Conservation (phyloP, 2,797 vertebrate species). For the Cryptoprocta ferox region DNA sequence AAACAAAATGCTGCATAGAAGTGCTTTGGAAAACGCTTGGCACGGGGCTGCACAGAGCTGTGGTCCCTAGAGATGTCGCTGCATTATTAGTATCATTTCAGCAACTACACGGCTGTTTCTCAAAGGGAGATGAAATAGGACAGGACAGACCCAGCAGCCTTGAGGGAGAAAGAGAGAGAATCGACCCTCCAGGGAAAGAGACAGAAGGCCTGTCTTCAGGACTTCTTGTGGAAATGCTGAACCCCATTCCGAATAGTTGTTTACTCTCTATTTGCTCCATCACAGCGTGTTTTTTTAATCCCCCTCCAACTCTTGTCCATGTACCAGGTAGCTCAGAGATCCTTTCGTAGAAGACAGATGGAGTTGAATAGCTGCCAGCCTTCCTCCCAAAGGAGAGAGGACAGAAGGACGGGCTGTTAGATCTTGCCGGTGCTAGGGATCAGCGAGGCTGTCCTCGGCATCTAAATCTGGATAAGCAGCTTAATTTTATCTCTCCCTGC, state of each 20-base stretch:
- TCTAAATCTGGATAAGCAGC: conserved; percentile 62
- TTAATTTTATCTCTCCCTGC: conserved; percentile 58
- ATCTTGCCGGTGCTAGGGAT: background rate
- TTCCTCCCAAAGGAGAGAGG: conserved; percentile 5
- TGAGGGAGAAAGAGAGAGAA: background rate
- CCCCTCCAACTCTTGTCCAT: background rate
- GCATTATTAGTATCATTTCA: fast-evolving
- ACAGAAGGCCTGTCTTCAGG: background rate
- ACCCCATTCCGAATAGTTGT: background rate
- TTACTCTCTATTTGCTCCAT: conserved; percentile 55
- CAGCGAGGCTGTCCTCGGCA: background rate
- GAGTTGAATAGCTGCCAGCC: background rate
- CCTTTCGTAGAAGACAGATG: background rate
- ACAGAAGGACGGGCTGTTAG: background rate
- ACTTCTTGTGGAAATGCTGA: background rate
- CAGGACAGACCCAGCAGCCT: background rate
- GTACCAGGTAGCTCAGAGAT: background rate
- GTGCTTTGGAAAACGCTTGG: background rate
- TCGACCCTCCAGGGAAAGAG: background rate
- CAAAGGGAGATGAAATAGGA: background rate
- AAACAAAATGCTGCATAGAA: background rate
- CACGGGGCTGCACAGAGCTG: background rate
- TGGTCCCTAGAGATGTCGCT: background rate
- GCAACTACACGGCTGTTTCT: background rate
- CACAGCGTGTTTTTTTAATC: background rate